These are phyloP conservation scores for Hiodon alosoides DNA, from an alignment of 2,113 vertebrate genomes.

Conservation along the genomic window DNA sequence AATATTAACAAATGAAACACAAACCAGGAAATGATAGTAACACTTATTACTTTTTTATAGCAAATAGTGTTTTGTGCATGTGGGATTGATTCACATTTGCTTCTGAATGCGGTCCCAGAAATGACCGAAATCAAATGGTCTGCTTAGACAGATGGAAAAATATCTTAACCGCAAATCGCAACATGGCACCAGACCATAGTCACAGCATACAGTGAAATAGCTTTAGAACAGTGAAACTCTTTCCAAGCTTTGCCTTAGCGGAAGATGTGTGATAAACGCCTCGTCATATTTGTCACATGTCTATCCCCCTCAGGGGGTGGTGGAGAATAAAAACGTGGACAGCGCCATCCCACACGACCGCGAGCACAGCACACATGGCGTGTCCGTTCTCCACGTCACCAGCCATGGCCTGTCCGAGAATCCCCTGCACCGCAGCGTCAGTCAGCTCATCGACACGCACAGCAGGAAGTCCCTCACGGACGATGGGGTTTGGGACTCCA, in stretches of 20 bases:
- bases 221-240: no score
- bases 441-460: conserved; percentile 70
- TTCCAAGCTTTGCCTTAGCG: no score
- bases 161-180: no score
- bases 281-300: background rate
- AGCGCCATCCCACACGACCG: conserved; percentile 41
- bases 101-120: no score
- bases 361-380: conserved; percentile 44
- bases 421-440: conserved; percentile 81
- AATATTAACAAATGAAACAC: background rate
- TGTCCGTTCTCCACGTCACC: conserved; percentile 47
- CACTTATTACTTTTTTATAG: background rate
- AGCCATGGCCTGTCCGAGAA: conserved; percentile 56
- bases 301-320: conserved; percentile 63
- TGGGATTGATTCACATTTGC: background rate
- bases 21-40: no score
- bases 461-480: conserved; percentile 70
- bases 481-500: conserved; percentile 71
- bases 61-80: background rate
- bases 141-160: no score
- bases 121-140: no score
- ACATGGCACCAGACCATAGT: no score
- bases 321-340: conserved; percentile 70
- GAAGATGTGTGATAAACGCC: no score
- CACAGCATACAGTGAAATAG: no score